phyloP scores from a whole-genome alignment of 2,113 vertebrate species.

The Oenanthe melanoleuca region DNA sequence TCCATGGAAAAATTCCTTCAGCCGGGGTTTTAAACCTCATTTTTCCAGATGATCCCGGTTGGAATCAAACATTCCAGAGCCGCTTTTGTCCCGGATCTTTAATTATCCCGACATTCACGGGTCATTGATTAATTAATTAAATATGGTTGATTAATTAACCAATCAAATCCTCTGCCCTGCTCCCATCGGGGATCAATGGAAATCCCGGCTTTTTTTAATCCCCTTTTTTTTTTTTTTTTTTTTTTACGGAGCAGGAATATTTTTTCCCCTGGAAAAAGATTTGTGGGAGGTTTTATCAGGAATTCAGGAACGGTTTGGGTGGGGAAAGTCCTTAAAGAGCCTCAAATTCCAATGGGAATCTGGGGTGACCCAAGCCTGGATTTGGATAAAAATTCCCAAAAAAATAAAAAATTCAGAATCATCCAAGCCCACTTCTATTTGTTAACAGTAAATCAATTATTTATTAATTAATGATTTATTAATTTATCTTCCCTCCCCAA shows the following conservation, averaged over 20 bases:
- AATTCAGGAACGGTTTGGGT: background rate
- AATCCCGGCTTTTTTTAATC: background rate
- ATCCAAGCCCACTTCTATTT: too few species aligned
- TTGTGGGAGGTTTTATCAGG: background rate
- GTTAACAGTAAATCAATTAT: too few species aligned
- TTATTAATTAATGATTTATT: background rate
- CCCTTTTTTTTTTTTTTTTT: background rate
- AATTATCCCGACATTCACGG: background rate
- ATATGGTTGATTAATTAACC: background rate
- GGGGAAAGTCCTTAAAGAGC: background rate
- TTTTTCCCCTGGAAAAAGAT: background rate
- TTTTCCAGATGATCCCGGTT: background rate
- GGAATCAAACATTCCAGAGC: background rate
- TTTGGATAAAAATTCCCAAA: background rate
- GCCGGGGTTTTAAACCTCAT: background rate
- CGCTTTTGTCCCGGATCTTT: background rate
- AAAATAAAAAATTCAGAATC: too few species aligned
- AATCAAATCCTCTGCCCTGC: background rate
- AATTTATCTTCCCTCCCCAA: background rate
- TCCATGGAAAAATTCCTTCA: background rate
- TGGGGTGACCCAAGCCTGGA: too few species aligned
- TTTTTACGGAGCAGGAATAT: background rate
- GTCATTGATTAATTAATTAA: background rate
- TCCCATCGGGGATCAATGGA: background rate
- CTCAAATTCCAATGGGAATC: accelerated